Conservation (phyloP, 1,140 invertebrate species). For the Dolichoris vasculosae region DNA sequence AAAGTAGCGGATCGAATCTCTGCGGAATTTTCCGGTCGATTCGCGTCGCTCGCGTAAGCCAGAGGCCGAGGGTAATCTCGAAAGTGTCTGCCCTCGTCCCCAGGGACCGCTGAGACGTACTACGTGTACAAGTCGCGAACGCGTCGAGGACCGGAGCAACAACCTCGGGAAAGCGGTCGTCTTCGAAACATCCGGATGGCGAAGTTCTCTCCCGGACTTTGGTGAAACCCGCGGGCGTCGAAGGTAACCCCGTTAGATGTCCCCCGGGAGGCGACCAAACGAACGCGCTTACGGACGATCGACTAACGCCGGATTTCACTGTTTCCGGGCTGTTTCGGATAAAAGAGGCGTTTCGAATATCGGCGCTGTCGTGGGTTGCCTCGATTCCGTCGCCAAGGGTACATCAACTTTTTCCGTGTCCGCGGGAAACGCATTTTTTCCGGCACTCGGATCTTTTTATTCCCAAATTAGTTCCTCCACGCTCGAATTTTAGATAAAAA, state of each 20-base stretch:
- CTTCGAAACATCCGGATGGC: background rate
- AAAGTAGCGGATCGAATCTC: slow-evolving; percentile 55
- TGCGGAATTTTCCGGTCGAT: slow-evolving; percentile 52
- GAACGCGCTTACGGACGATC: background rate
- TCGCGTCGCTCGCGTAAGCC: slow-evolving; percentile 26
- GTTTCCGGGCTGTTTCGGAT: background rate
- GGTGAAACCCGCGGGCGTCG: background rate
- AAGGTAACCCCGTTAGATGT: slow-evolving; percentile 25
- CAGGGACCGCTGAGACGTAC: slow-evolving; percentile 53
- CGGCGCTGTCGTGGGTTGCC: too few species aligned
- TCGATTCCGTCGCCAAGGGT: too few species aligned
- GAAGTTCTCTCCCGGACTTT: background rate
- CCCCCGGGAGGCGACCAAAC: background rate
- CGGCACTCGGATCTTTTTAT: too few species aligned
- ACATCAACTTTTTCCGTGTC: too few species aligned
- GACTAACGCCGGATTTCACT: background rate
- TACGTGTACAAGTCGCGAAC: slow-evolving; percentile 32
- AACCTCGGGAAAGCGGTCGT: background rate
- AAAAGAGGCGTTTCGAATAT: background rate
- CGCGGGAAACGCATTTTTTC: too few species aligned
- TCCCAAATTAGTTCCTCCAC: too few species aligned
- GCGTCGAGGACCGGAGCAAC: background rate
- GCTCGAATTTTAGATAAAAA: too few species aligned
- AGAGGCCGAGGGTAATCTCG: slow-evolving; percentile 63
- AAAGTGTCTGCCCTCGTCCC: slow-evolving; percentile 63